These are phyloP conservation scores for Drosophila malerkotliana DNA, from an alignment of 1,140 invertebrate genomes.

Conservation along the genomic window DNA sequence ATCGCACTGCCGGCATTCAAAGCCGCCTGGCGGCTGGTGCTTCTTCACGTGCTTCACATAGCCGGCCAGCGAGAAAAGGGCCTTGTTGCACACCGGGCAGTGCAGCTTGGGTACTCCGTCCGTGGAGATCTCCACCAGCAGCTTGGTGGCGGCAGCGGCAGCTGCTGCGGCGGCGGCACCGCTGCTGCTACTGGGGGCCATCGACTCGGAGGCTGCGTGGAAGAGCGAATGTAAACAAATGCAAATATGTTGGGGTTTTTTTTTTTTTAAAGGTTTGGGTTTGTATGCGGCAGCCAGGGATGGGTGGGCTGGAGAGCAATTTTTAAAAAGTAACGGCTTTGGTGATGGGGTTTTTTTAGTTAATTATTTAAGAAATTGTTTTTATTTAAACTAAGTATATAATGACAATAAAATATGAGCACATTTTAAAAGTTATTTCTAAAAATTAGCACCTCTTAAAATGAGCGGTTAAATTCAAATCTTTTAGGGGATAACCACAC, in stretches of 20 bases:
- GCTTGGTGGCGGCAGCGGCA: constrained; percentile 46
- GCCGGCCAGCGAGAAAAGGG: constrained; percentile 67
- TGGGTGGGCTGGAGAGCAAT: background rate
- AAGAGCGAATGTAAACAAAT: constrained; percentile 46
- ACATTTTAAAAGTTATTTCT: no score
- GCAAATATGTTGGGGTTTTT: constrained; percentile 28
- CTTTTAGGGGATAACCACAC: background rate
- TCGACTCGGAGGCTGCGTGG: constrained; percentile 38
- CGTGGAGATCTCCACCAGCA: constrained; percentile 76
- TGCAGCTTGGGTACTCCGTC: constrained; percentile 77
- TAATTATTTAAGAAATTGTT: no score
- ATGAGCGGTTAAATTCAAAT: background rate
- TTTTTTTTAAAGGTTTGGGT: constrained; percentile 30
- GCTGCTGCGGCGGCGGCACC: constrained; percentile 33
- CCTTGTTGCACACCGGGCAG: constrained; percentile 79
- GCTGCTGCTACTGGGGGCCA: constrained; percentile 41
- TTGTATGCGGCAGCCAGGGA: constrained; percentile 36
- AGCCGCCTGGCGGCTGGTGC: constrained; percentile 80
- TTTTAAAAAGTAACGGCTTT: background rate
- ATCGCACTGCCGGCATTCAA: constrained; percentile 70
- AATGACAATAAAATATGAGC: no score
- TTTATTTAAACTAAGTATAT: no score
- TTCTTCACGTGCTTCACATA: constrained; percentile 82
- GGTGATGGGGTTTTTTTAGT: background rate
- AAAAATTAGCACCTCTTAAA: no score